Percentiles rank a stretch among this genome's conserved stretches.
phyloP scores from a whole-genome alignment of 2,888 invertebrate species.

The Entomobrya proxima region DNA sequence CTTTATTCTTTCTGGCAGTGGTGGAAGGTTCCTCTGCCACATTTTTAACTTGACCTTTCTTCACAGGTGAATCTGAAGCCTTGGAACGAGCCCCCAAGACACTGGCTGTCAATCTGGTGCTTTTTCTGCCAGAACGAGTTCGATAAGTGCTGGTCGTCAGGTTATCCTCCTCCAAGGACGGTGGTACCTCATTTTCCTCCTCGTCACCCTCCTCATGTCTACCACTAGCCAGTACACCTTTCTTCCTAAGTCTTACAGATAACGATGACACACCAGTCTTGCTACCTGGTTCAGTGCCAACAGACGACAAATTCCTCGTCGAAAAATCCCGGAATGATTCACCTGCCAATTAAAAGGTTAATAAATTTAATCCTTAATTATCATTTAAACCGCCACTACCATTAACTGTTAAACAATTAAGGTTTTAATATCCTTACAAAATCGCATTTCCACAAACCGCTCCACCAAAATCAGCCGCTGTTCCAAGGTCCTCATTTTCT shows the following conservation, averaged over 20 bases:
- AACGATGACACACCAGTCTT: too few relatives aligned
- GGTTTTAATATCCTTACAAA: neutral
- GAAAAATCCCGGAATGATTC: slow-evolving; percentile 10
- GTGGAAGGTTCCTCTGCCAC: neutral
- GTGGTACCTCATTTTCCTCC: too few relatives aligned
- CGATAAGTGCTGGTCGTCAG: neutral
- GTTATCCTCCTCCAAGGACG: too few relatives aligned
- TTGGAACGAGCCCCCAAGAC: neutral
- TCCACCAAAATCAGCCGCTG: neutral
- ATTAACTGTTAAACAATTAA: neutral
- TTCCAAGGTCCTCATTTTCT: neutral
- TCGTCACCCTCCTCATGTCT: too few relatives aligned
- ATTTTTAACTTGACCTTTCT: neutral
- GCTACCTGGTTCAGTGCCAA: too few relatives aligned
- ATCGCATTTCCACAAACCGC: slow-evolving; percentile 23
- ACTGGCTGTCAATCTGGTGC: neutral
- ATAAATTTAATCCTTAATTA: neutral
- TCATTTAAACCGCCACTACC: too few relatives aligned
- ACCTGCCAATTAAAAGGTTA: neutral
- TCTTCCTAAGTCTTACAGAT: neutral
- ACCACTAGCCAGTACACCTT: too few relatives aligned
- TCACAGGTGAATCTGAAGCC: neutral
- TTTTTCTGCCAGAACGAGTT: neutral
- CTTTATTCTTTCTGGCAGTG: neutral
- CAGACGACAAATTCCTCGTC: neutral